Conservation (phyloP, 2,888 invertebrate species). For the Melangyna quadrimaculata region DNA sequence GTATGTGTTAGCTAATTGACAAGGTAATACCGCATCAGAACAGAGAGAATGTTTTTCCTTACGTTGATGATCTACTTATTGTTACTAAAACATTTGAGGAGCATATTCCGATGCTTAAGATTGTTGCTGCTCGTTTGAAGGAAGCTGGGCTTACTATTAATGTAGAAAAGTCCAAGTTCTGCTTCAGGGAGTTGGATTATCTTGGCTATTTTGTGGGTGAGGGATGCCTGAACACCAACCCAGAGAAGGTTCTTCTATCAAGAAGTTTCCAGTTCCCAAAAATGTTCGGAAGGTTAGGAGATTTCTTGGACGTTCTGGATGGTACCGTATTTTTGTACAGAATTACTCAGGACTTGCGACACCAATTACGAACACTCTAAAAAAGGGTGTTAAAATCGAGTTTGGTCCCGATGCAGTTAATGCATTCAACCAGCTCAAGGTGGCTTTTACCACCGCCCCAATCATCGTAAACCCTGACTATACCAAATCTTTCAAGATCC, state of each 20-base stretch:
- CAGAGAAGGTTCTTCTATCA: background rate
- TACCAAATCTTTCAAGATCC: background rate
- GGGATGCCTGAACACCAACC: background rate
- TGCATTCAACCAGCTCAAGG: background rate
- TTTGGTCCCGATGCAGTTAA: no score
- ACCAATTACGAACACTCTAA: no score
- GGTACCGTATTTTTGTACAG: no score
- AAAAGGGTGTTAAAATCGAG: background rate
- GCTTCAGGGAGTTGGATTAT: no score
- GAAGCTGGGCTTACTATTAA: background rate
- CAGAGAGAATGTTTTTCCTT: background rate
- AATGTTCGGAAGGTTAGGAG: no score
- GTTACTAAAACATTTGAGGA: background rate
- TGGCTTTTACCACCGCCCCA: background rate
- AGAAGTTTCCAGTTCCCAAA: no score
- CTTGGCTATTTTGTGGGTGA: background rate
- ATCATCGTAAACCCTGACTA: no score
- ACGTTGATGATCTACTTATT: background rate
- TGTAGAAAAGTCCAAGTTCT: no score
- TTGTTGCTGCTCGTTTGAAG: background rate
- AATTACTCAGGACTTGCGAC: no score
- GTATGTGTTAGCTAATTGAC: background rate
- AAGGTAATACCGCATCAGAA: background rate
- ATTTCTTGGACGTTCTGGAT: no score
- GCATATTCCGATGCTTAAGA: background rate